phyloP scores from a whole-genome alignment of 2,797 vertebrate genomes.

The Artibeus jamaicensis region DNA sequence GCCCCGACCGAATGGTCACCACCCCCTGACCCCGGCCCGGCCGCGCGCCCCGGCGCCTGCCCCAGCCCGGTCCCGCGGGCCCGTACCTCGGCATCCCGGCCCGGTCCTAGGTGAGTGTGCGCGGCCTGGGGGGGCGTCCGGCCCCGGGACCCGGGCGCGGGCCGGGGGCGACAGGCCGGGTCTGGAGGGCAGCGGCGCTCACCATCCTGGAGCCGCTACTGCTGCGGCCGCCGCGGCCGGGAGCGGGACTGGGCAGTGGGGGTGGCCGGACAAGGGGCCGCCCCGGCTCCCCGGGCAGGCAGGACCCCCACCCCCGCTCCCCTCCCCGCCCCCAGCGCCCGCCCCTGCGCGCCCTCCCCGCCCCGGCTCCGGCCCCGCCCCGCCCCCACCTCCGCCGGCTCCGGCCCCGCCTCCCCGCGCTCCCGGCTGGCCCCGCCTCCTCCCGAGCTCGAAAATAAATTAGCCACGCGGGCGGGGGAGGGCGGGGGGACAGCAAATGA shows the following conservation, averaged over 20 bases:
- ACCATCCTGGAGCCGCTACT: constrained; percentile 73
- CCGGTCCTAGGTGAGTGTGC: constrained; percentile 74
- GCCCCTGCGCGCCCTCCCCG: neutral
- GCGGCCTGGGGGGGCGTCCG: constrained; percentile 34
- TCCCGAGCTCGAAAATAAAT: constrained; percentile 69
- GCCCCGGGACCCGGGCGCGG: constrained; percentile 44
- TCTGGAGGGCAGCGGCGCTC: constrained; percentile 58
- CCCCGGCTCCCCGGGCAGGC: constrained; percentile 67
- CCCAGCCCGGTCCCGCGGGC: neutral
- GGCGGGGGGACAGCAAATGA: constrained; percentile 51
- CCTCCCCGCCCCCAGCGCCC: constrained; percentile 65
- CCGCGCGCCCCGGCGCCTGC: constrained; percentile 32
- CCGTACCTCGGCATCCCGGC: constrained; percentile 77
- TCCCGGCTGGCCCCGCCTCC: constrained; percentile 1
- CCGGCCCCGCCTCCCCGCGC: neutral
- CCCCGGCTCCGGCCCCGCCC: neutral
- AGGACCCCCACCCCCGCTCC: constrained; percentile 69
- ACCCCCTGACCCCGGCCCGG: constrained; percentile 61
- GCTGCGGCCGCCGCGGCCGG: constrained; percentile 71
- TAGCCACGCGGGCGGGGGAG: constrained; percentile 32
- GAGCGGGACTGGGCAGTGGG: constrained; percentile 77
- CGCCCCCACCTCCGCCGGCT: constrained; percentile 32
- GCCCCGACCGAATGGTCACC: constrained; percentile 54
- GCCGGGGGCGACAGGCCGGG: constrained; percentile 46
- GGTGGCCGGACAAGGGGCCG: constrained; percentile 78